phyloP scores from a whole-genome alignment of 2,888 invertebrate genomes.

The Agonopterix alstromeriana region DNA sequence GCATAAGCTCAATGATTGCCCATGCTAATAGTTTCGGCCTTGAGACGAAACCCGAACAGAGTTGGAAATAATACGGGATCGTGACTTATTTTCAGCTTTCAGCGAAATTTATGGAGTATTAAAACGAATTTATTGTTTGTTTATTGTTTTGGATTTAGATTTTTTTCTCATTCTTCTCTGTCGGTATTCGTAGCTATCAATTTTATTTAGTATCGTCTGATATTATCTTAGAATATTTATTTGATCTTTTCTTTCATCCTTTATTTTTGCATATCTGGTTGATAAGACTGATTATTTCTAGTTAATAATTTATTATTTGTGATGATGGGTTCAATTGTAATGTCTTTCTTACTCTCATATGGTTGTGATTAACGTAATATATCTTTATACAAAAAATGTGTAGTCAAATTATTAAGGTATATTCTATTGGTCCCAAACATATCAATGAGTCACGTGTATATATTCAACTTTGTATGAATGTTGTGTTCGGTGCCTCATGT shows the following conservation, averaged over 20 bases:
- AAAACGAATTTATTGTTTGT: conserved; percentile 45
- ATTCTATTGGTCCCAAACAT: conserved; percentile 37
- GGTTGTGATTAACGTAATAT: too few relatives aligned
- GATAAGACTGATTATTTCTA: too few relatives aligned
- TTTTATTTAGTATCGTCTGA: too few relatives aligned
- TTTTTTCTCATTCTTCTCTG: conserved; percentile 10
- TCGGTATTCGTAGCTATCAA: too few relatives aligned
- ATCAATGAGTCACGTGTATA: conserved; percentile 35
- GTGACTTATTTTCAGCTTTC: conserved; percentile 27
- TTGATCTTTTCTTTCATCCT: too few relatives aligned
- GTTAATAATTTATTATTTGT: too few relatives aligned
- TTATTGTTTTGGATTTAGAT: conserved; percentile 36
- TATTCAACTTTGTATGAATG: conserved; percentile 23
- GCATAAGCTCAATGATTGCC: not conserved
- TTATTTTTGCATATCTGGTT: too few relatives aligned
- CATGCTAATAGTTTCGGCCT: conserved; percentile 10
- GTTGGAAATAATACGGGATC: conserved; percentile 8
- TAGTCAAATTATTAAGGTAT: not conserved
- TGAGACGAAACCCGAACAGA: conserved; percentile 9
- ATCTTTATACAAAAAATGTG: too few relatives aligned
- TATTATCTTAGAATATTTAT: too few relatives aligned
- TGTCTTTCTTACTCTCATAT: not conserved
- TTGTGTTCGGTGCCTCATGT: conserved; percentile 12
- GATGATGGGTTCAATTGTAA: too few relatives aligned
- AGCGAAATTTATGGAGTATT: conserved; percentile 41